Evolutionary conservation across 2,888 invertebrate genomes (phyloP).

Genomic region (Cerceris rybyensis): DNA sequence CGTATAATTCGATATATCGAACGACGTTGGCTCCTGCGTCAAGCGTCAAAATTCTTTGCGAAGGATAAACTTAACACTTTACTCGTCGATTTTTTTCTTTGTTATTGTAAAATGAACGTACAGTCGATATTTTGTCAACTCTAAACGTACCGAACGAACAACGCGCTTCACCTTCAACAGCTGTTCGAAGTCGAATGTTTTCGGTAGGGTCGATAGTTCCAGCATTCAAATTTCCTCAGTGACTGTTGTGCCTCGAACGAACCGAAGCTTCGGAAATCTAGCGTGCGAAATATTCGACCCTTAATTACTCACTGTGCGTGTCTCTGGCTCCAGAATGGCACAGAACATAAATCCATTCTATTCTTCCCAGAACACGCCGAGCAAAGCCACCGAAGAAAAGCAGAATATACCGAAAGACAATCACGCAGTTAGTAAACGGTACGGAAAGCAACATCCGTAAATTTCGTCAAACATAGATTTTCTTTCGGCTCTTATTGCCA

Average conservation of each 20-base stretch:
- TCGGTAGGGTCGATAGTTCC: slow-evolving; percentile 54
- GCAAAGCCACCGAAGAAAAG: slow-evolving; percentile 91
- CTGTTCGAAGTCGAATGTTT: slow-evolving; percentile 72
- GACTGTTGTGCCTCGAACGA: slow-evolving; percentile 72
- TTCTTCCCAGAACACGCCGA: slow-evolving; percentile 87
- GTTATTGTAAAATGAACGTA: no score
- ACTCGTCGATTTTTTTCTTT: no score
- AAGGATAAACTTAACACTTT: no score
- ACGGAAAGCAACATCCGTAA: slow-evolving; percentile 73
- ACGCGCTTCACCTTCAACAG: slow-evolving; percentile 60
- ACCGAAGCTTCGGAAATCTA: slow-evolving; percentile 53
- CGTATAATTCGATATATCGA: no score
- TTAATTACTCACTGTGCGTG: slow-evolving; percentile 17
- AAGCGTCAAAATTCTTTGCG: no score
- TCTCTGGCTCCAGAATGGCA: slow-evolving; percentile 85
- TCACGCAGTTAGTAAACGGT: slow-evolving; percentile 96
- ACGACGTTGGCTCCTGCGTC: no score
- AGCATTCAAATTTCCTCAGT: slow-evolving; percentile 78
- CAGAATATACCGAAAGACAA: slow-evolving; percentile 88
- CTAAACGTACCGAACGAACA: slow-evolving; percentile 1
- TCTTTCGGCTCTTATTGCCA: background rate
- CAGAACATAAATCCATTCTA: slow-evolving; percentile 93
- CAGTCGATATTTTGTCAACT: no score
- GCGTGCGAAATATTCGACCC: slow-evolving; percentile 31
- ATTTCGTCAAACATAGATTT: background rate